A percentile compares a stretch with the other conserved stretches of the same genome.
These are phyloP conservation scores for Pampusana beccarii DNA, from an alignment of 2,113 vertebrate species.

Conservation along the genomic window DNA sequence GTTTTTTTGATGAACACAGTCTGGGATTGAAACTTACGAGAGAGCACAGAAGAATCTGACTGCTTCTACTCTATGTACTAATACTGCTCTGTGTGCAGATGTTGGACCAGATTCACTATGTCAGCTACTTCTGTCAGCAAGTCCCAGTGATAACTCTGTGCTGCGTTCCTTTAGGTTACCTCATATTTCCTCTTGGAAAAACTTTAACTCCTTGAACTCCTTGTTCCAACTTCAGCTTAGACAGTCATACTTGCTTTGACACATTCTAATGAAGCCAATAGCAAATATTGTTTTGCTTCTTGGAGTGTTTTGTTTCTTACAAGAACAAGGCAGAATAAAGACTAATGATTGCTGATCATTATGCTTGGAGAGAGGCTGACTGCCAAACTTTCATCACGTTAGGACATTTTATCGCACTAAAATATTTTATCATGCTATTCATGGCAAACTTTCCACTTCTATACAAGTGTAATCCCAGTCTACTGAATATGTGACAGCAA, in stretches of 20 bases:
- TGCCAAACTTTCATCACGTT: neutral
- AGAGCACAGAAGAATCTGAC: neutral
- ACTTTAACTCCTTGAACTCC: neutral
- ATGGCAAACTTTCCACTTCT: neutral
- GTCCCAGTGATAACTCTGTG: neutral
- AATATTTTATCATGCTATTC: neutral
- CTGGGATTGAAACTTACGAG: neutral
- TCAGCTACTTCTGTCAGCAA: neutral
- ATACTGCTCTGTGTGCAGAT: neutral
- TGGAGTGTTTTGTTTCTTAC: neutral
- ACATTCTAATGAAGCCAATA: neutral
- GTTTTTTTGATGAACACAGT: accelerated
- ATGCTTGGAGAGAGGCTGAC: neutral
- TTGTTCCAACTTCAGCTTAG: neutral
- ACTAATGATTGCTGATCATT: neutral
- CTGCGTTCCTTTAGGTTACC: neutral
- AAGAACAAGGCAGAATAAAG: neutral
- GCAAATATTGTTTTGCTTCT: accelerated
- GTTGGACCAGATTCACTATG: neutral
- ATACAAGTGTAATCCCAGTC: neutral
- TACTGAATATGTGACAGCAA: neutral
- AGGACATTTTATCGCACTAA: neutral
- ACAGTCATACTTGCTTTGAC: neutral
- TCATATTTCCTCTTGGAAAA: neutral
- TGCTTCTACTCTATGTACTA: neutral